Evolutionary conservation across 2,888 invertebrate species (phyloP).

Genomic region (Augiades crinisus): DNA sequence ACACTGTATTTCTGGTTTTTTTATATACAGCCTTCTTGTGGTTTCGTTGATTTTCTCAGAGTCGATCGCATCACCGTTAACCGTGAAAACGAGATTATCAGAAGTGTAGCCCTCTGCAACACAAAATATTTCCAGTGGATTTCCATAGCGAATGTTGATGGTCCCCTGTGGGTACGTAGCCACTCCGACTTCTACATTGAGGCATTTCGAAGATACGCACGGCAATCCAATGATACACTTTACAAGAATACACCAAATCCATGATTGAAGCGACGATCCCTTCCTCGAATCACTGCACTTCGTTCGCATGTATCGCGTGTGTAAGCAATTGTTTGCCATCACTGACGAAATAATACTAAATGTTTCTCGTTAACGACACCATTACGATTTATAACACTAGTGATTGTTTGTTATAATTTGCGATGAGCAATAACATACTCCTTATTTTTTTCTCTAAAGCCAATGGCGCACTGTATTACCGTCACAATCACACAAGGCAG

Average conservation of each 20-base stretch:
- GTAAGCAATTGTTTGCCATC: constrained; percentile 56
- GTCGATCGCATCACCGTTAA: constrained; percentile 38
- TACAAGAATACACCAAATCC: constrained; percentile 63
- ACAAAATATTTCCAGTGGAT: constrained; percentile 84
- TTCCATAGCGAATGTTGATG: constrained; percentile 80
- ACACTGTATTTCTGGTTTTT: constrained; percentile 75
- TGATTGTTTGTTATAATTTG: constrained; percentile 42
- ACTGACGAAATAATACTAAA: constrained; percentile 43
- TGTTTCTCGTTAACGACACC: constrained; percentile 52
- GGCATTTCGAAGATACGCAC: constrained; percentile 58
- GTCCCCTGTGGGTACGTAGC: constrained; percentile 78
- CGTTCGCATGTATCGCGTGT: constrained; percentile 47
- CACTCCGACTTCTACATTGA: constrained; percentile 53
- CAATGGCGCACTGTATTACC: constrained; percentile 70
- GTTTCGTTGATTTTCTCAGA: constrained; percentile 83
- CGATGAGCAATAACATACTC: constrained; percentile 58
- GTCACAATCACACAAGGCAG: constrained; percentile 67
- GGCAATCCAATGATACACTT: constrained; percentile 61
- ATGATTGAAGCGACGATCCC: constrained; percentile 53
- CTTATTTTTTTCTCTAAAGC: constrained; percentile 55
- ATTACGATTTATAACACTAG: constrained; percentile 56
- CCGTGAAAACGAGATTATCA: constrained; percentile 67
- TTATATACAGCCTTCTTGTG: constrained; percentile 80
- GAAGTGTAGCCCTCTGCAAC: constrained; percentile 67
- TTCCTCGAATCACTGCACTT: constrained; percentile 55